phyloP scores from a whole-genome alignment of 2,113 vertebrate species.

The Anser brachyrhynchus region DNA sequence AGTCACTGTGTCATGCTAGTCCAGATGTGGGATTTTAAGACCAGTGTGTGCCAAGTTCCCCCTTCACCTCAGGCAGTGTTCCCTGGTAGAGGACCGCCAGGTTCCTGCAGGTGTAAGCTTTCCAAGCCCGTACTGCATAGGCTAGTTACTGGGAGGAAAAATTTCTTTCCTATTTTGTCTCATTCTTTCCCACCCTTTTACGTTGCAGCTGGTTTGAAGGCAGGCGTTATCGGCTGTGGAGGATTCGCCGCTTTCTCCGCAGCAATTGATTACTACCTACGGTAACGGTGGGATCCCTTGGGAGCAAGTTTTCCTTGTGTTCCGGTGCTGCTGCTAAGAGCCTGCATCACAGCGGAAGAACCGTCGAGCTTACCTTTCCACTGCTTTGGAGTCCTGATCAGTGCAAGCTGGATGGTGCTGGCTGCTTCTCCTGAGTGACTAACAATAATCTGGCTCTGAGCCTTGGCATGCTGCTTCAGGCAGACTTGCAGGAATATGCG shows the following conservation, averaged over 20 bases:
- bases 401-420: background rate
- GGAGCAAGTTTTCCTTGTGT: background rate
- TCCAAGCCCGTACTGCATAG: background rate
- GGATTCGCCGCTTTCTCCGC: conserved; percentile 97
- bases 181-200: background rate
- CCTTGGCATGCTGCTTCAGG: conserved; percentile 20
- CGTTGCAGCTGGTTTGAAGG: conserved; percentile 90
- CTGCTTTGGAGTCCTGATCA: background rate
- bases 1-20: background rate
- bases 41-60: background rate
- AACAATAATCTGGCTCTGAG: background rate
- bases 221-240: conserved; percentile 91
- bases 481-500: background rate
- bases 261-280: conserved; percentile 93
- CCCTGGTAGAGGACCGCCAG: background rate
- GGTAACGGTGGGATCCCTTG: conserved; percentile 67
- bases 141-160: background rate
- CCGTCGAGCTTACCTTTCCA: background rate
- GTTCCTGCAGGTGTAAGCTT: background rate
- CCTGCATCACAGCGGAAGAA: background rate
- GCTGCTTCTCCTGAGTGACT: conserved; percentile 24
- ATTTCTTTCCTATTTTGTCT: background rate
- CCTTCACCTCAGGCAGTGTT: background rate
- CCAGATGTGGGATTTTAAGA: fast-evolving
- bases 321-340: conserved; percentile 15